Conservation (phyloP, 2,113 vertebrate genomes). For the Chaetorhynchus papuensis region DNA sequence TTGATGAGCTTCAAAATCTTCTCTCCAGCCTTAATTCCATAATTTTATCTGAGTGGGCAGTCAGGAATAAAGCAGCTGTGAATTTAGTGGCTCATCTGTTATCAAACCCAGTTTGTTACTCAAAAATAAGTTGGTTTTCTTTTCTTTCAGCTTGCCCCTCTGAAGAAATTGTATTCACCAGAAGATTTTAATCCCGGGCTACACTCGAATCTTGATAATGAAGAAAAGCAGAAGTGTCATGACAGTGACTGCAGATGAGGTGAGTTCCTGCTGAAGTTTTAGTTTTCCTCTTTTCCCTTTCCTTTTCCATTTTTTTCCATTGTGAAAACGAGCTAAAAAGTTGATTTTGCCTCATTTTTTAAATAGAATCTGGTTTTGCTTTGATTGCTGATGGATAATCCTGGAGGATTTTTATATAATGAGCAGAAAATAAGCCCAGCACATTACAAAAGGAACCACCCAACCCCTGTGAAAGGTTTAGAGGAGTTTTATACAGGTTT, state of each 20-base stretch:
- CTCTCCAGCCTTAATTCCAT: not conserved
- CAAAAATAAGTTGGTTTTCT: not conserved
- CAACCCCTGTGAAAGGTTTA: not conserved
- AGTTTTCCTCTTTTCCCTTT: not conserved
- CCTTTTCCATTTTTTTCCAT: not conserved
- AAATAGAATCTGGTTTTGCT: not conserved
- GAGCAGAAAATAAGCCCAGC: not conserved
- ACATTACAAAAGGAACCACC: not conserved
- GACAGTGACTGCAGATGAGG: slow-evolving; percentile 80
- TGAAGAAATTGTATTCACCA: not conserved
- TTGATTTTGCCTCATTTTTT: not conserved
- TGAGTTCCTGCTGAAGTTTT: slow-evolving; percentile 56
- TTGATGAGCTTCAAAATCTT: not conserved
- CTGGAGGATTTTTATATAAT: not conserved
- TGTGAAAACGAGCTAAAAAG: not conserved
- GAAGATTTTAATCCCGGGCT: not conserved
- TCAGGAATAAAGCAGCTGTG: not conserved
- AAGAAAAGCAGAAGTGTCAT: slow-evolving; percentile 93
- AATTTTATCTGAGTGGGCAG: not conserved
- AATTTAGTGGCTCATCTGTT: not conserved
- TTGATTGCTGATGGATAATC: not conserved
- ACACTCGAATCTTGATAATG: slow-evolving; percentile 66
- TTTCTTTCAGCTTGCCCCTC: slow-evolving; percentile 17
- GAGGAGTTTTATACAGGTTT: not conserved
- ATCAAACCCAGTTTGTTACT: not conserved